Evolutionary conservation across 1,140 invertebrate species (phyloP), one percentile per base, ranked within the genome.

Genomic region (Hormaphis cornu): DNA sequence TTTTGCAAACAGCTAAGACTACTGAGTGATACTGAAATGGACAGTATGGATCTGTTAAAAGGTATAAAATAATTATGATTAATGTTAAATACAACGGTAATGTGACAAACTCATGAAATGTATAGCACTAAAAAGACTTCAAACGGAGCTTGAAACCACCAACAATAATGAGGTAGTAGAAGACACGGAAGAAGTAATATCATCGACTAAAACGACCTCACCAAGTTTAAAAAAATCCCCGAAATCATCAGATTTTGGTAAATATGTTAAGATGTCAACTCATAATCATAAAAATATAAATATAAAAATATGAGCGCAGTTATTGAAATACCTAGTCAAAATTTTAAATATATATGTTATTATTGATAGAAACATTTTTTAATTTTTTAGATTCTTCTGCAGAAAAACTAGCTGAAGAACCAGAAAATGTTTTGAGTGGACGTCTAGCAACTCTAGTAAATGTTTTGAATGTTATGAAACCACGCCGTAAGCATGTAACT

Each of bases 21-120:
- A 73, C 90, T 95, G 72, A 86, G 87, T 74, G 89, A 93, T 75
- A 83, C 86, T 7, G 89, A 93, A 76, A 90, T 93, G 85, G 89
- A 92, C 75, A 83, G 86, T 44, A 88, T 92, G 82, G 86, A 90
- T 76, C 79, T 92, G 40, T 84, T 85, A 78, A 85, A 85, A 82
- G 89, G 90, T 90, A 80, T 66, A n/a, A n/a, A n/a, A n/a, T 50
- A 66, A 66, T 2, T 26, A 4, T 58, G 77, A 70, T 44, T 37
- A 44, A 26, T 74, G n/a, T 40, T n/a, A n/a, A n/a, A n/a, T n/a
- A n/a, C n/a, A n/a, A n/a, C n/a, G n/a, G n/a, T n/a, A n/a, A n/a
- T n/a, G n/a, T n/a, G n/a, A n/a, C n/a, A n/a, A n/a, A n/a, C n/a
- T n/a, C n/a, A n/a, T n/a, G n/a, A 66, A 66, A 33, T 35, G 20